Evolutionary conservation across 2,797 vertebrate genomes (phyloP).

Genomic region (Halcyon leucocephala): DNA sequence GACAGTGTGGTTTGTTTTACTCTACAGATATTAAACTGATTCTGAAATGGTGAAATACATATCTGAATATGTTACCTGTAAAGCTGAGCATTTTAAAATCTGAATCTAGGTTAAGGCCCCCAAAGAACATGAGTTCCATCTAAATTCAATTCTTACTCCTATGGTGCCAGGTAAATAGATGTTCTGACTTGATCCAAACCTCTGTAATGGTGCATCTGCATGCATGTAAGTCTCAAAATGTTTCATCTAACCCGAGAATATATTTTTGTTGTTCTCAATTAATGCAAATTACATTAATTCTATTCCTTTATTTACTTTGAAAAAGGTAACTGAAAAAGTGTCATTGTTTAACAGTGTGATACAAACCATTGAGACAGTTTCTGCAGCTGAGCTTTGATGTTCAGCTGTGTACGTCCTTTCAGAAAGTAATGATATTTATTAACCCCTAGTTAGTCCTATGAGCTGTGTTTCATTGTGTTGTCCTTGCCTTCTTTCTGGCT

Average conservation of each 20-base stretch:
- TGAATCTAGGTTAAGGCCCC: not conserved
- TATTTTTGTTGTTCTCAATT: not conserved
- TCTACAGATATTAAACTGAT: not conserved
- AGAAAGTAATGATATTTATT: not conserved
- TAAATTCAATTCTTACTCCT: not conserved
- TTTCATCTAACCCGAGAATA: not conserved
- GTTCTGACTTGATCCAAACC: not conserved
- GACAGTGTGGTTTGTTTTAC: not conserved
- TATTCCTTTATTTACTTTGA: not conserved
- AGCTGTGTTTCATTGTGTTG: not conserved
- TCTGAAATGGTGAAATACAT: not conserved
- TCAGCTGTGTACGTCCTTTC: not conserved
- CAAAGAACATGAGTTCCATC: not conserved
- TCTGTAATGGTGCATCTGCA: not conserved
- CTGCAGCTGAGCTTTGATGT: not conserved
- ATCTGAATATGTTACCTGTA: not conserved
- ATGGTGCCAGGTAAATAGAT: fast-evolving
- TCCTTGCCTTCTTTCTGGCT: not conserved
- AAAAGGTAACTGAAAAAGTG: not conserved
- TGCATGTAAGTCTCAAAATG: not conserved
- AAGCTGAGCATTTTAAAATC: not conserved
- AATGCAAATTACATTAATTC: not conserved
- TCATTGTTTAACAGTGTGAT: not conserved
- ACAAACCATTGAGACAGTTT: not conserved
- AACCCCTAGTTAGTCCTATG: not conserved